Conservation (phyloP, 2,113 vertebrate genomes). For the Brienomyrus brachyistius region DNA sequence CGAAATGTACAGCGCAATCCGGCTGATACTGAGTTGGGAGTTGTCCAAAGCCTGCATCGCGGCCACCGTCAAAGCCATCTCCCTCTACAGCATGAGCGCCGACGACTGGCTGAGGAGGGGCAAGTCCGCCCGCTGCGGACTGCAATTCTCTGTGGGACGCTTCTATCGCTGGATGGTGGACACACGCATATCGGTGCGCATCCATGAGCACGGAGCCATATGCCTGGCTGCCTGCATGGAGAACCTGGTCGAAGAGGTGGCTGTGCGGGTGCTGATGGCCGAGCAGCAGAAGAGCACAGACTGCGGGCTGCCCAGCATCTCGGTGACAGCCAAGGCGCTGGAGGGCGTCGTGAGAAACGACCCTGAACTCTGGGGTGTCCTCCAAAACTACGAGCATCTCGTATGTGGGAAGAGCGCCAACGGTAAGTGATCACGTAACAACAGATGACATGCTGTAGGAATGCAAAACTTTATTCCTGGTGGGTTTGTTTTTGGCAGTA, state of each 20-base stretch:
- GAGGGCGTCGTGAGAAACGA: slow-evolving; percentile 78
- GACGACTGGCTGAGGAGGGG: slow-evolving; percentile 70
- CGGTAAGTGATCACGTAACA: slow-evolving; percentile 62
- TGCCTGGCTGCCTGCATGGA: slow-evolving; percentile 78
- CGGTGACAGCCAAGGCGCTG: slow-evolving; percentile 68
- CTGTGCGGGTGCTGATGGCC: slow-evolving; percentile 59
- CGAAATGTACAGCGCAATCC: slow-evolving; percentile 80
- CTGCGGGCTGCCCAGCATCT: slow-evolving; percentile 26
- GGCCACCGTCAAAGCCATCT: slow-evolving; percentile 74
- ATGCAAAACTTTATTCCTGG: background rate
- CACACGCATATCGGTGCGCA: slow-evolving; percentile 79
- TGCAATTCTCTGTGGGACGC: slow-evolving; percentile 78
- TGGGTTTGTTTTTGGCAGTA: background rate
- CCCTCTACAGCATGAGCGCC: slow-evolving; percentile 87
- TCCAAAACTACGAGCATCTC: slow-evolving; percentile 85
- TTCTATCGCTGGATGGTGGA: slow-evolving; percentile 98
- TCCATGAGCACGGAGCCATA: slow-evolving; percentile 86
- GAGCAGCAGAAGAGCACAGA: slow-evolving; percentile 44
- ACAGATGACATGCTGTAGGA: background rate
- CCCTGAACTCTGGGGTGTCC: slow-evolving; percentile 81
- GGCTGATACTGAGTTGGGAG: slow-evolving; percentile 79
- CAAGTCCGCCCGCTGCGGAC: slow-evolving; percentile 78
- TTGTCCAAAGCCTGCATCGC: slow-evolving; percentile 73
- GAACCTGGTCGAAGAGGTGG: slow-evolving; percentile 76
- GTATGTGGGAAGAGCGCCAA: slow-evolving; percentile 81